Evolutionary conservation across 2,113 vertebrate species (phyloP).

Genomic region (Siphamia tubifer): DNA sequence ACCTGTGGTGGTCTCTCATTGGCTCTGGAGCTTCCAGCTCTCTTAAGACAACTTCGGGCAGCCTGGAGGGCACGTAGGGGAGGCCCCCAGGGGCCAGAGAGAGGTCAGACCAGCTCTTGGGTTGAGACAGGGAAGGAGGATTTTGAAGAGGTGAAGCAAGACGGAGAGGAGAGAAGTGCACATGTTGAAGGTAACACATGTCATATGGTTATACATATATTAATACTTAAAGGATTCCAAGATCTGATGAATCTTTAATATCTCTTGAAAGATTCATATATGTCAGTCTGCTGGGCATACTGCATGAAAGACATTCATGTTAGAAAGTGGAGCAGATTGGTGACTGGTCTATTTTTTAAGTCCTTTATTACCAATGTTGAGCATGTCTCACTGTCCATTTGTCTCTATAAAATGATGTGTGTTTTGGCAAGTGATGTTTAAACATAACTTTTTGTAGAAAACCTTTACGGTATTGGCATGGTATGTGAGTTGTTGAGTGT

Average conservation of each 20-base stretch:
- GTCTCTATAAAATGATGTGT: not conserved
- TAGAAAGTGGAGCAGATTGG: not conserved
- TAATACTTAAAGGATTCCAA: not conserved
- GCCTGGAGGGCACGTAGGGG: conserved; percentile 64
- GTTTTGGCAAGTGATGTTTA: not conserved
- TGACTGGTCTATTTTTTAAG: not conserved
- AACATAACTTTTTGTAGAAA: too few relatives aligned
- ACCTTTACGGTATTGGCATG: not conserved
- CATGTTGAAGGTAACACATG: conserved; percentile 57
- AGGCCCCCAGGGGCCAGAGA: conserved; percentile 24
- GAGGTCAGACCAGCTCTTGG: conserved; percentile 38
- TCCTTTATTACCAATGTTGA: not conserved
- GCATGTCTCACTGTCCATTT: not conserved
- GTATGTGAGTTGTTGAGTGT: not conserved
- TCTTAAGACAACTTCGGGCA: conserved; percentile 66
- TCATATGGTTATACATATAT: not conserved
- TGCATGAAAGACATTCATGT: not conserved
- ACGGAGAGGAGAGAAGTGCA: conserved; percentile 7
- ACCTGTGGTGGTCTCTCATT: conserved; percentile 57
- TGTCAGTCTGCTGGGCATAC: not conserved
- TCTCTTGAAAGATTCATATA: not conserved
- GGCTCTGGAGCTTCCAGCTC: conserved; percentile 63
- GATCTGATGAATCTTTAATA: conserved; percentile 21
- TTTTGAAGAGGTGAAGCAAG: conserved; percentile 37
- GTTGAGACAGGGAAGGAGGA: conserved; percentile 41